phyloP scores from a whole-genome alignment of 2,888 invertebrate species.

The Xanthia togata region DNA sequence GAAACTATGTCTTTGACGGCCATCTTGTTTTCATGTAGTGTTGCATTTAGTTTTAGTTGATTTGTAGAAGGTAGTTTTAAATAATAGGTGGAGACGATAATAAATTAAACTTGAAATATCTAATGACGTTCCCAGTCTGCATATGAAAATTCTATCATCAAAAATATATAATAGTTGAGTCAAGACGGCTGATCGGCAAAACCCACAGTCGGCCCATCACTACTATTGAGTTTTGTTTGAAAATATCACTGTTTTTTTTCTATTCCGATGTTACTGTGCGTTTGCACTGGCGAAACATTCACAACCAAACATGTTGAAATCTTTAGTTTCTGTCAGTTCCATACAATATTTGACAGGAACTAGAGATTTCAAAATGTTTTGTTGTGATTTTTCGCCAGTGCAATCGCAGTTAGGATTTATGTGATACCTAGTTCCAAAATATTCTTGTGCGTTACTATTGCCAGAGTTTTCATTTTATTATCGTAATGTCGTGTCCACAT shows the following conservation, averaged over 20 bases:
- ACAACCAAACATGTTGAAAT: too few relatives aligned
- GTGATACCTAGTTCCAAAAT: not conserved
- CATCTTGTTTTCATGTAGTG: conserved; percentile 69
- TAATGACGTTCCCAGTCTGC: too few relatives aligned
- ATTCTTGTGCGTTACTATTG: not conserved
- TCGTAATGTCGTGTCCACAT: not conserved
- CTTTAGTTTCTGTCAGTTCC: too few relatives aligned
- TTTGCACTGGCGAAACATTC: too few relatives aligned
- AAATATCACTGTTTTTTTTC: too few relatives aligned
- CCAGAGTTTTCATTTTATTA: not conserved
- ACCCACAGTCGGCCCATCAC: too few relatives aligned
- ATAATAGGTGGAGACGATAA: not conserved
- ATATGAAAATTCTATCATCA: too few relatives aligned
- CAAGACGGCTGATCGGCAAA: not conserved
- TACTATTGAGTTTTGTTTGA: not conserved
- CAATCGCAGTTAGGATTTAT: too few relatives aligned
- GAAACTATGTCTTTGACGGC: conserved; percentile 66
- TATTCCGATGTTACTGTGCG: too few relatives aligned
- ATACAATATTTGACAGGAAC: too few relatives aligned
- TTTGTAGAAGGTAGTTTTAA: not conserved
- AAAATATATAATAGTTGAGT: not conserved
- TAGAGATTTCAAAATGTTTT: too few relatives aligned
- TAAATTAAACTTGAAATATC: not conserved
- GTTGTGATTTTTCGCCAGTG: too few relatives aligned
- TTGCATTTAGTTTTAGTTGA: conserved; percentile 54